Conservation (phyloP, 2,888 invertebrate species). For the Nemotelus pantherinus region DNA sequence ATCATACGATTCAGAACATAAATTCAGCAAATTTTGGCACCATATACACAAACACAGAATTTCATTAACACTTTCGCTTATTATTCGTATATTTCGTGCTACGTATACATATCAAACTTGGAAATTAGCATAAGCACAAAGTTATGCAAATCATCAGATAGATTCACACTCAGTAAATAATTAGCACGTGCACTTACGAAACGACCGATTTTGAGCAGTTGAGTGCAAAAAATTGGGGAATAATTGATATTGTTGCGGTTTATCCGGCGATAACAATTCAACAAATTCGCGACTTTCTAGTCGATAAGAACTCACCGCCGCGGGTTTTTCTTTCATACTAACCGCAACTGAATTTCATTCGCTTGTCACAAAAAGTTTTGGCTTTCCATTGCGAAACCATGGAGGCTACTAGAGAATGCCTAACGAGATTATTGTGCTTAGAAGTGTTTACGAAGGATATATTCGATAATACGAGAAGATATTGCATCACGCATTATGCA, state of each 20-base stretch:
- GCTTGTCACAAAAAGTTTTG: neutral
- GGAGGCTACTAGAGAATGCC: slow-evolving; percentile 8
- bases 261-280: no score
- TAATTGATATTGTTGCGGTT: no score
- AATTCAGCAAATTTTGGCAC: neutral
- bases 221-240: no score
- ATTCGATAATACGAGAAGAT: slow-evolving; percentile 1
- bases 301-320: neutral
- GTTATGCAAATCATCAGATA: no score
- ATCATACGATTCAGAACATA: neutral
- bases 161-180: no score
- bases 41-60: slow-evolving; percentile 13
- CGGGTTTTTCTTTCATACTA: slow-evolving; percentile 7
- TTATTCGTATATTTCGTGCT: neutral
- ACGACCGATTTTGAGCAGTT: no score
- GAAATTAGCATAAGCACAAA: no score
- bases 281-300: neutral
- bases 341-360: neutral
- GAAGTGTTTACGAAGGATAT: slow-evolving; percentile 34
- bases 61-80: slow-evolving; percentile 31
- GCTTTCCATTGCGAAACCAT: slow-evolving; percentile 13
- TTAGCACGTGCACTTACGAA: no score
- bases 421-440: slow-evolving; percentile 37
- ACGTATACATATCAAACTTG: no score
- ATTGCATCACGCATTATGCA: slow-evolving; percentile 13